A percentile compares a stretch with the other conserved stretches of the same genome.
These are phyloP conservation scores for Phylloscopus trochilus DNA, from an alignment of 2,113 vertebrate species.

Conservation along the genomic window DNA sequence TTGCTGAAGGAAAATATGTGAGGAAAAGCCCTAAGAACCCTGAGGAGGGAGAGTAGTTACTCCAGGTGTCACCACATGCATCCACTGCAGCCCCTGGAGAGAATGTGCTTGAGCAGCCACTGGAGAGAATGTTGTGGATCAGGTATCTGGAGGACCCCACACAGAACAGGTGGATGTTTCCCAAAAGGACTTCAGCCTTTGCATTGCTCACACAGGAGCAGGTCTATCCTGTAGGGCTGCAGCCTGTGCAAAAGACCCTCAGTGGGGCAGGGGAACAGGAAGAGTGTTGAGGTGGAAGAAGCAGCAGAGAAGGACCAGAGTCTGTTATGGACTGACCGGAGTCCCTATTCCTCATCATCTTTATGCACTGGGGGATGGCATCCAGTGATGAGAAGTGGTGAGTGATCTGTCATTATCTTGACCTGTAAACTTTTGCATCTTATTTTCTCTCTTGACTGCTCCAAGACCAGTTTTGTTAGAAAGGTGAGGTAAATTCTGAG, in stretches of 20 bases:
- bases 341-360: background rate
- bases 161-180: background rate
- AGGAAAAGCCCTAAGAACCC: background rate
- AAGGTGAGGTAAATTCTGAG: background rate
- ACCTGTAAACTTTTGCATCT: background rate
- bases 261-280: fast-evolving
- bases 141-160: too few species aligned
- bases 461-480: background rate
- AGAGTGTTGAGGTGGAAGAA: background rate
- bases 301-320: background rate
- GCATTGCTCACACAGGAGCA: background rate
- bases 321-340: background rate
- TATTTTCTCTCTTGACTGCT: background rate
- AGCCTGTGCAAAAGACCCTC: background rate
- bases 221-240: background rate
- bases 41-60: fast-evolving
- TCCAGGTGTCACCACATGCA: fast-evolving
- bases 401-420: background rate
- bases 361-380: background rate
- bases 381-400: background rate
- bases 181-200: background rate
- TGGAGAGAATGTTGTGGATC: background rate
- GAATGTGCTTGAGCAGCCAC: fast-evolving
- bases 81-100: background rate
- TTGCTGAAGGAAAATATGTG: background rate